These are phyloP conservation scores for Alcedo quadribrachys DNA, from an alignment of 2,797 vertebrate species.

Conservation along the genomic window DNA sequence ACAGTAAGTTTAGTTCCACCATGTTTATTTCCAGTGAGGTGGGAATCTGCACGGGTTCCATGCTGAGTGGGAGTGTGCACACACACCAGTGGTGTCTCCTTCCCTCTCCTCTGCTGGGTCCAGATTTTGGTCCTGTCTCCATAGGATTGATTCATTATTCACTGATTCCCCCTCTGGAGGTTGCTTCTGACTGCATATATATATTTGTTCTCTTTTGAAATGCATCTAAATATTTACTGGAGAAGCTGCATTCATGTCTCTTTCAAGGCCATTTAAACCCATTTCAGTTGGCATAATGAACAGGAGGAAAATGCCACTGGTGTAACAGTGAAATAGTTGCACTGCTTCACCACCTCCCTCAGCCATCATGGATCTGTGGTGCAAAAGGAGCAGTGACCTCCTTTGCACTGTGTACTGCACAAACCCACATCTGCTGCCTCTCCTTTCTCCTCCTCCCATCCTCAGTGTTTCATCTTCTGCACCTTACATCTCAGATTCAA, in stretches of 20 bases:
- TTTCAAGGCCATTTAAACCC: not conserved
- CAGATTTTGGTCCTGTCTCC: not conserved
- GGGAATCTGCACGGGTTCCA: not conserved
- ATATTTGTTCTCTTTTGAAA: not conserved
- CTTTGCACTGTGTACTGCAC: not conserved
- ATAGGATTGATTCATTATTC: not conserved
- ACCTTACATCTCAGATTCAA: not conserved
- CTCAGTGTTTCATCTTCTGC: not conserved
- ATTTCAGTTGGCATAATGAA: not conserved
- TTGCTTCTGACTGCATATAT: not conserved
- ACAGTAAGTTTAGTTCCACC: not conserved
- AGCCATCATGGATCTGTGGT: not conserved
- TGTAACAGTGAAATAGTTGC: not conserved
- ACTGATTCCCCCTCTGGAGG: not conserved
- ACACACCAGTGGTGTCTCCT: not conserved
- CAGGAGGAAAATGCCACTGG: not conserved
- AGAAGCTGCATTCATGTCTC: not conserved
- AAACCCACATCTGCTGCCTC: not conserved
- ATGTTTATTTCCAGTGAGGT: not conserved
- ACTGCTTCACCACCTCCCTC: not conserved
- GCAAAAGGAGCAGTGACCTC: not conserved
- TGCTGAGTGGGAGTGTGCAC: accelerated
- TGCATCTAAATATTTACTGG: not conserved
- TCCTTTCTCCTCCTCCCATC: not conserved
- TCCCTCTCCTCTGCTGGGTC: not conserved